Evolutionary conservation across 2,113 vertebrate species (phyloP).

Genomic region (Nothobranchius furzeri): DNA sequence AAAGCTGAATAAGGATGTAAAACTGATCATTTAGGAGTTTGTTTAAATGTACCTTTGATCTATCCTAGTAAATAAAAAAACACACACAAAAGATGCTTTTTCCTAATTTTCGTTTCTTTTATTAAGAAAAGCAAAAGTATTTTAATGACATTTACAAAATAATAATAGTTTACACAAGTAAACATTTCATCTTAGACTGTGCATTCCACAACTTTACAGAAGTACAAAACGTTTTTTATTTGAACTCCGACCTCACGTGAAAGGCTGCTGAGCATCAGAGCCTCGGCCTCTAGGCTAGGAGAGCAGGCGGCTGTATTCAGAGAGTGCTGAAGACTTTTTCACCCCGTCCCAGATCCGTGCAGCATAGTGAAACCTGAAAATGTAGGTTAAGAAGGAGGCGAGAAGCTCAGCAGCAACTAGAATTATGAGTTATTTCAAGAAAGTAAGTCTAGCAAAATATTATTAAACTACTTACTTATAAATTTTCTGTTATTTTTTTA

Average conservation of each 20-base stretch:
- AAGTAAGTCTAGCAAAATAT: too few relatives aligned
- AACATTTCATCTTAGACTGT: background rate
- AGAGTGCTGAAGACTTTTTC: slow-evolving; percentile 89
- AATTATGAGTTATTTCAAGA: too few relatives aligned
- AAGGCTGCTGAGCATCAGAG: background rate
- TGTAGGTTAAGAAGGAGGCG: background rate
- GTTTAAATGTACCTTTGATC: too few relatives aligned
- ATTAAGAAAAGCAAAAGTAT: background rate
- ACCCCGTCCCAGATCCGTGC: slow-evolving; percentile 93
- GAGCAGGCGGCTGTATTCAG: slow-evolving; percentile 87
- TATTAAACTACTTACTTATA: too few relatives aligned
- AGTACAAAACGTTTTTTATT: too few relatives aligned
- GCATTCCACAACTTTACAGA: too few relatives aligned
- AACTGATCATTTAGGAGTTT: too few relatives aligned
- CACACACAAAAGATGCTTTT: too few relatives aligned
- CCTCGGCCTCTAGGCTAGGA: background rate
- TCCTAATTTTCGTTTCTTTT: background rate
- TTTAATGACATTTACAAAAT: background rate
- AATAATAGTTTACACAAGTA: background rate
- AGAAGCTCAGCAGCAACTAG: background rate
- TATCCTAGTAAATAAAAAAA: too few relatives aligned
- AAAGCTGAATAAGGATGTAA: too few relatives aligned
- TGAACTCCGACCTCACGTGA: background rate
- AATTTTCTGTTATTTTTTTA: too few relatives aligned
- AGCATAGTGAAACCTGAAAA: slow-evolving; percentile 89